These are phyloP conservation scores for Boloria selene DNA, from an alignment of 2,888 invertebrate genomes.

Conservation along the genomic window DNA sequence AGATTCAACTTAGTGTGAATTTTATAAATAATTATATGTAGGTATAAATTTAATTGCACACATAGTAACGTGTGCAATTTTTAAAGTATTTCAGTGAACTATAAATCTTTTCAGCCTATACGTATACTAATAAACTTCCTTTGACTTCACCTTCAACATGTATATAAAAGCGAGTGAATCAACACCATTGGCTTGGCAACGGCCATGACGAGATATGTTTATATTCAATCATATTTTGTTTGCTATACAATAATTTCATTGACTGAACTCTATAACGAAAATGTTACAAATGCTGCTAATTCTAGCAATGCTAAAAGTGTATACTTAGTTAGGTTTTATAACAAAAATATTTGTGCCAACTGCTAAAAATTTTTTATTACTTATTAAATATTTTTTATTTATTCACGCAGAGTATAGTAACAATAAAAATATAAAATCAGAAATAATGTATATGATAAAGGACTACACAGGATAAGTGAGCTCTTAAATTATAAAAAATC, in stretches of 20 bases:
- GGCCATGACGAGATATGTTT: conserved; percentile 67
- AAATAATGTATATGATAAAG: no score
- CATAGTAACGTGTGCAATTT: conserved; percentile 64
- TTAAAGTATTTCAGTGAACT: conserved; percentile 68
- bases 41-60: conserved; percentile 8
- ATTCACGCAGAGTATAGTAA: no score
- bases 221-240: conserved; percentile 69
- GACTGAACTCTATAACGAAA: conserved; percentile 66
- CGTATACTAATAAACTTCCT: conserved; percentile 72
- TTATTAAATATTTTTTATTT: no score
- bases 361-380: no score
- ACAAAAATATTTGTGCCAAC: no score
- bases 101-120: conserved; percentile 67
- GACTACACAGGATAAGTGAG: no score
- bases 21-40: no score
- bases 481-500: no score
- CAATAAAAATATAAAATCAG: no score
- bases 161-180: conserved; percentile 64
- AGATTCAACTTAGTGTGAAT: no score
- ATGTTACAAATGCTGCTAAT: conserved; percentile 35
- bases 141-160: conserved; percentile 66
- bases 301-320: no score
- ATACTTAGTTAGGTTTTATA: no score
- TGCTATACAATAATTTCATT: conserved; percentile 75
- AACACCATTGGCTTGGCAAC: conserved; percentile 66